These are phyloP conservation scores for Hippocampus comes DNA, from an alignment of 2,113 vertebrate genomes.

Conservation along the genomic window DNA sequence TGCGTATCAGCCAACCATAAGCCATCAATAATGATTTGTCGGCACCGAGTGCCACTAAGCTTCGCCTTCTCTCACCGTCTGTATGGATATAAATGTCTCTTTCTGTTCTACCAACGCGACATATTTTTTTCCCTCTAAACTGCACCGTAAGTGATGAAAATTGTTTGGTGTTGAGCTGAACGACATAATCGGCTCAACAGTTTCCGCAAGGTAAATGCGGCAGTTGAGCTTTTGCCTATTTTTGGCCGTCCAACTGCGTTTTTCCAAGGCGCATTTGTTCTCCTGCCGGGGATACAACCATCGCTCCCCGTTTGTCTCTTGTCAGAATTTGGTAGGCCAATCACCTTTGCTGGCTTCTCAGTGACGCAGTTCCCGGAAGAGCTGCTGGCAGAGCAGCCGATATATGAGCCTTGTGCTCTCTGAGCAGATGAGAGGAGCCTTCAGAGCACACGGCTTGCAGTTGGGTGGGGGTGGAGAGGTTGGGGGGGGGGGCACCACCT, in stretches of 20 bases:
- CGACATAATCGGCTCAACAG: conserved; percentile 5
- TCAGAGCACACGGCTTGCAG: conserved; percentile 25
- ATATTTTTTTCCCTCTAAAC: conserved; percentile 48
- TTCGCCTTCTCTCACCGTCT: conserved; percentile 38
- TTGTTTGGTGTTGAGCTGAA: conserved; percentile 25
- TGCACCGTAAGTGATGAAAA: conserved; percentile 19
- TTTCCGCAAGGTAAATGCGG: conserved; percentile 31
- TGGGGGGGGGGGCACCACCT: conserved; percentile 24
- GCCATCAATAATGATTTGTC: conserved; percentile 65
- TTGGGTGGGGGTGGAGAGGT: conserved; percentile 20
- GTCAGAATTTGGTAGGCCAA: conserved; percentile 42
- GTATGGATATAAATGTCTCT: conserved; percentile 57
- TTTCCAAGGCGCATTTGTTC: conserved; percentile 23
- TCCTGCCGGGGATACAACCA: conserved; percentile 19
- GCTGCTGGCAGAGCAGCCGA: conserved; percentile 25
- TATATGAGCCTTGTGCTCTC: conserved; percentile 20
- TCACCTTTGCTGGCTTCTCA: conserved; percentile 25
- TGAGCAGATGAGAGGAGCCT: conserved; percentile 23
- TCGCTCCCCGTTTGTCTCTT: conserved; percentile 30
- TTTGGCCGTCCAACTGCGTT: conserved; percentile 28
- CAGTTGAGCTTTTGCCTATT: conserved; percentile 31
- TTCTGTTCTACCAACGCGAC: conserved; percentile 39
- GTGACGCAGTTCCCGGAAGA: conserved; percentile 31
- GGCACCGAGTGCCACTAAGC: conserved; percentile 31
- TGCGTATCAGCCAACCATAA: conserved; percentile 59